phyloP scores from a whole-genome alignment of 2,113 vertebrate genomes.

The Coryphaenoides rupestris region DNA sequence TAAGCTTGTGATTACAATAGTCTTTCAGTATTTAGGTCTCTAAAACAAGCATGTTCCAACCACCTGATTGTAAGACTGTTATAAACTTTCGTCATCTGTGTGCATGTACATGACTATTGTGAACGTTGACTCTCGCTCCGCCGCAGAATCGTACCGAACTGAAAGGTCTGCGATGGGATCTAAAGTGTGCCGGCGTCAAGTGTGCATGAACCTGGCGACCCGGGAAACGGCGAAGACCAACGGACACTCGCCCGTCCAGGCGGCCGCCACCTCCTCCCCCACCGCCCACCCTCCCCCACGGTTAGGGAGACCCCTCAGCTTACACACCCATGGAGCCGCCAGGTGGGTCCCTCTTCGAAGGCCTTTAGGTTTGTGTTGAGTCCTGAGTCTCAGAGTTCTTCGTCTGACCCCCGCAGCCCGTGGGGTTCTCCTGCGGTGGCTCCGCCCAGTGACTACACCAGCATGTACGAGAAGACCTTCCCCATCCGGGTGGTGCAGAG shows the following conservation, averaged over 20 bases:
- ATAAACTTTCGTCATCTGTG: no score
- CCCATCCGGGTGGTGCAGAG: constrained; percentile 71
- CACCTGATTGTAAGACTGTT: no score
- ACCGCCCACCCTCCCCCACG: constrained; percentile 57
- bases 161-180: constrained; percentile 53
- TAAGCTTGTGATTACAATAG: constrained; percentile 36
- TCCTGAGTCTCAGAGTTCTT: background rate
- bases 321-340: constrained; percentile 41
- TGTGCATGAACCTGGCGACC: constrained; percentile 55
- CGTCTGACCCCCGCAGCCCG: constrained; percentile 29
- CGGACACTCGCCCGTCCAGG: constrained; percentile 62
- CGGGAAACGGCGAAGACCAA: constrained; percentile 71
- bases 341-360: constrained; percentile 35
- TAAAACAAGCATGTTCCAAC: no score
- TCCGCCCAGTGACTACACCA: constrained; percentile 47
- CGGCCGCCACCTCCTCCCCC: constrained; percentile 31
- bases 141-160: constrained; percentile 50
- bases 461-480: constrained; percentile 75
- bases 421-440: constrained; percentile 24
- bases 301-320: constrained; percentile 66
- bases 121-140: background rate
- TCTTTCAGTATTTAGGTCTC: background rate
- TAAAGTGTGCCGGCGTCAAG: constrained; percentile 72
- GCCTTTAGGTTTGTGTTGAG: background rate
- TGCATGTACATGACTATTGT: no score